A percentile compares a stretch with the other conserved stretches of the same genome.
phyloP scores from a whole-genome alignment of 2,113 vertebrate species.

The Chrysochloris asiatica region DNA sequence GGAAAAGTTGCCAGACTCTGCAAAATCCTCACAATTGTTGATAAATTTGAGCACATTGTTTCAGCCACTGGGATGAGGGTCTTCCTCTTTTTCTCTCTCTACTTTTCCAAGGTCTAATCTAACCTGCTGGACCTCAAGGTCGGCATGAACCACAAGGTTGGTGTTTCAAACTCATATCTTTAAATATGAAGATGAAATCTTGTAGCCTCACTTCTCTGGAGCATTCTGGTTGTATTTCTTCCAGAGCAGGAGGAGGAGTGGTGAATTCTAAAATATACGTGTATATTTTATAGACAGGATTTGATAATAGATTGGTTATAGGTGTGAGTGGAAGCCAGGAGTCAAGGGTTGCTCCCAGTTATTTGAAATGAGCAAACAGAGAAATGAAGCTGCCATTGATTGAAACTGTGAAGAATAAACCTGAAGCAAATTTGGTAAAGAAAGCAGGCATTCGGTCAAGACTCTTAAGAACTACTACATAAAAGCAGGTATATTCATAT shows the following conservation, averaged over 20 bases:
- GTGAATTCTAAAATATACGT: not conserved
- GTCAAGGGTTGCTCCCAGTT: not conserved
- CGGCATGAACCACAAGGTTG: no score
- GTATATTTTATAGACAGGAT: not conserved
- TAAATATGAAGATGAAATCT: not conserved
- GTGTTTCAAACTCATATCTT: no score
- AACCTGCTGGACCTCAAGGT: no score
- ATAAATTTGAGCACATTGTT: not conserved
- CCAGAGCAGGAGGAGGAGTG: no score
- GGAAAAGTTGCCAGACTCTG: not conserved
- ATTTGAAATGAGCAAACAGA: not conserved
- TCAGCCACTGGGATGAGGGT: no score
- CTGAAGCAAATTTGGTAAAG: not conserved
- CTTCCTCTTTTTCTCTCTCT: no score
- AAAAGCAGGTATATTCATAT: not conserved
- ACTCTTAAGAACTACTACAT: not conserved
- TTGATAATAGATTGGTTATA: not conserved
- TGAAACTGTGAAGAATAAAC: not conserved
- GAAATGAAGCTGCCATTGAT: not conserved
- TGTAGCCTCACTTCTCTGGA: not conserved
- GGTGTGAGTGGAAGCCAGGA: not conserved
- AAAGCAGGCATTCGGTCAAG: not conserved
- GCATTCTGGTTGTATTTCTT: not conserved
- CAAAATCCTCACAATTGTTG: not conserved
- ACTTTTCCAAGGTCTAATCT: no score